Percentiles rank a stretch among this genome's conserved stretches.
phyloP scores from a whole-genome alignment of 2,797 vertebrate species.

The Megaceryle alcyon region DNA sequence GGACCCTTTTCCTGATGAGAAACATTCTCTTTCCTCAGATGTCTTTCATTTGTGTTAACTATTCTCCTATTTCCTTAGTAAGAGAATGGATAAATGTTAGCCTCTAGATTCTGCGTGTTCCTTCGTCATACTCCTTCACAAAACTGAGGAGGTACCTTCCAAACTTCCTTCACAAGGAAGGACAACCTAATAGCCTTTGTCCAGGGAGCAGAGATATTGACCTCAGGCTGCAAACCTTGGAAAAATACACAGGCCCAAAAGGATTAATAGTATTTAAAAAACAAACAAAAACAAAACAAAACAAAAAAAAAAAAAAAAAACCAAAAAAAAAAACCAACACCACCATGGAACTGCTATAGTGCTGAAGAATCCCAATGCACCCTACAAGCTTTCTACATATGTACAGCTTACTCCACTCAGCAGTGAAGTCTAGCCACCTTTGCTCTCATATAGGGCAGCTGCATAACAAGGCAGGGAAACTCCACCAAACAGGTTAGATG shows the following conservation, averaged over 20 bases:
- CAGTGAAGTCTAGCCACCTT: not conserved
- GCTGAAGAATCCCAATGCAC: conserved; percentile 15
- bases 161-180: not conserved
- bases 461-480: not conserved
- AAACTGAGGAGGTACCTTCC: not conserved
- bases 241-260: not conserved
- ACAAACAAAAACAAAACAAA: too few relatives aligned
- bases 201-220: not conserved
- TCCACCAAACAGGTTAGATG: not conserved
- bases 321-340: not conserved
- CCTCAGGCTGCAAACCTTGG: not conserved
- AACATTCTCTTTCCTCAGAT: not conserved
- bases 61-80: not conserved
- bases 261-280: not conserved
- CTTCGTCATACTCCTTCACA: not conserved
- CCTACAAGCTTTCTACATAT: conserved; percentile 60
- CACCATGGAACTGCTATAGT: not conserved
- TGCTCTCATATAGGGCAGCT: not conserved
- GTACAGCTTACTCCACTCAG: not conserved
- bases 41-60: not conserved
- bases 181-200: not conserved
- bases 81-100: not conserved
- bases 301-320: not conserved
- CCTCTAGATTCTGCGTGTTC: not conserved
- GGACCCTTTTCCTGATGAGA: not conserved